A percentile compares a stretch with the other conserved stretches of the same genome.
These are phyloP conservation scores for Acrocephalus arundinaceus DNA, from an alignment of 2,113 vertebrate genomes.

Conservation along the genomic window DNA sequence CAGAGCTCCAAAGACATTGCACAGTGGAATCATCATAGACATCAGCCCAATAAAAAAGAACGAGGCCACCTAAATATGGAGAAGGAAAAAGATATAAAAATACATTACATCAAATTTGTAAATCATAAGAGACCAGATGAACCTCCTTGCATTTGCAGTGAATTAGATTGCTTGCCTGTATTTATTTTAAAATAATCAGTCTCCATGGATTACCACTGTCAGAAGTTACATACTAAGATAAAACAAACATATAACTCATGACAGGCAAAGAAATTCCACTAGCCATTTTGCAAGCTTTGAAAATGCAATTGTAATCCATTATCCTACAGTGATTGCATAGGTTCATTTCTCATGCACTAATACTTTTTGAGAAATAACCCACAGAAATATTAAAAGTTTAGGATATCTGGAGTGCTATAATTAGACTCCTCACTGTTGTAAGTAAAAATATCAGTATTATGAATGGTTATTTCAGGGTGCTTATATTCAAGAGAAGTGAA, in stretches of 20 bases:
- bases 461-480: background rate
- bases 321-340: background rate
- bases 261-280: background rate
- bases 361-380: background rate
- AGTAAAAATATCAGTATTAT: background rate
- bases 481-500: background rate
- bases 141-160: background rate
- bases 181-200: background rate
- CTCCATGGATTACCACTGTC: background rate
- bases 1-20: conserved; percentile 83
- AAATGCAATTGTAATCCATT: background rate
- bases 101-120: background rate
- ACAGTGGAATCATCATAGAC: conserved; percentile 98
- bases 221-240: background rate
- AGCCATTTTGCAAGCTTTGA: background rate
- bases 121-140: background rate
- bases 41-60: conserved; percentile 93
- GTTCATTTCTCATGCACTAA: background rate
- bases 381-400: background rate
- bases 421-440: background rate
- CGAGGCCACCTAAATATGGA: conserved; percentile 81
- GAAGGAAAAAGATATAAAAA: background rate
- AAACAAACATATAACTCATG: background rate
- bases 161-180: background rate
- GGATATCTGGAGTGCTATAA: background rate